phyloP scores from a whole-genome alignment of 2,888 invertebrate species.

The Eupithecia abbreviata region DNA sequence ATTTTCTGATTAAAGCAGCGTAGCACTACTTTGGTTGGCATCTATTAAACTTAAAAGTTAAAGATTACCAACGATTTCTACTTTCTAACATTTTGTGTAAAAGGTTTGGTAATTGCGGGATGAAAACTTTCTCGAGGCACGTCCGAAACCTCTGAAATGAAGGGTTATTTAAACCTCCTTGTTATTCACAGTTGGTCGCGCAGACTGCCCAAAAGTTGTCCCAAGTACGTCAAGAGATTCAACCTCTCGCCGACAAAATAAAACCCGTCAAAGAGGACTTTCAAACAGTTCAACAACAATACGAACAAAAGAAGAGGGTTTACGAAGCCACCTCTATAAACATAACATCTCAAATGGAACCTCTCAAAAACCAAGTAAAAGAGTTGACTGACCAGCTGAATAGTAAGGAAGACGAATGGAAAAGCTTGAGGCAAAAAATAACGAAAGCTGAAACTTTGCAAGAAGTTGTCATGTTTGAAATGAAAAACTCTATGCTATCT shows the following conservation, averaged over 20 bases:
- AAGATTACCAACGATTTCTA: not conserved
- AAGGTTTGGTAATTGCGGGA: slow-evolving; percentile 4
- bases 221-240: slow-evolving; percentile 77
- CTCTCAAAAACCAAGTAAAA: slow-evolving; percentile 81
- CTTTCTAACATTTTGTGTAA: slow-evolving; percentile 6
- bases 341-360: slow-evolving; percentile 82
- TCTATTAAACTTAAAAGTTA: not conserved
- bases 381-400: slow-evolving; percentile 80
- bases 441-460: slow-evolving; percentile 82
- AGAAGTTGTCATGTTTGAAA: slow-evolving; percentile 79
- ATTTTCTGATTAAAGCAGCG: slow-evolving; percentile 18
- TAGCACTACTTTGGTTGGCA: not conserved
- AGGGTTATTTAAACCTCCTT: slow-evolving; percentile 29
- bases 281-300: slow-evolving; percentile 86
- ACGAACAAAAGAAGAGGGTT: slow-evolving; percentile 87
- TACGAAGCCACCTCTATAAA: slow-evolving; percentile 87
- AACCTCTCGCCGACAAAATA: slow-evolving; percentile 79
- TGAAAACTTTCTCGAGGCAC: slow-evolving; percentile 26
- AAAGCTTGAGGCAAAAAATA: slow-evolving; percentile 80
- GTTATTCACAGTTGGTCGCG: slow-evolving; percentile 80
- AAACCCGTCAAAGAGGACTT: slow-evolving; percentile 87
- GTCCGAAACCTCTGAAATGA: slow-evolving; percentile 13
- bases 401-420: slow-evolving; percentile 82
- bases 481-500: slow-evolving; percentile 80
- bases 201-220: slow-evolving; percentile 84